phyloP scores from a whole-genome alignment of 2,113 vertebrate species.

The Cheirogaleus medius region DNA sequence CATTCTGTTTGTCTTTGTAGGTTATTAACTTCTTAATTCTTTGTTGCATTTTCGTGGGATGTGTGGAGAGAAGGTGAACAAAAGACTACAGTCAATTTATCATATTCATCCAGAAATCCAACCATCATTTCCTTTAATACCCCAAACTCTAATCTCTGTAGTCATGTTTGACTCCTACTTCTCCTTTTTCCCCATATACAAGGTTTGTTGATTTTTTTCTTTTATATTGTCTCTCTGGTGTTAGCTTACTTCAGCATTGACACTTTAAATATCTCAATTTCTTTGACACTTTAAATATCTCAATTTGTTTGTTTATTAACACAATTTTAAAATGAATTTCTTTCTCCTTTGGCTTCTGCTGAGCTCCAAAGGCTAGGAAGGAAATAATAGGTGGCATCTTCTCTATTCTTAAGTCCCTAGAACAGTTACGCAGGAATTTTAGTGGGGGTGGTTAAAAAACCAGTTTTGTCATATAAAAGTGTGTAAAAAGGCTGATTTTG shows the following conservation, averaged over 20 bases:
- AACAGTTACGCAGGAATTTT: background rate
- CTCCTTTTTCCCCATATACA: background rate
- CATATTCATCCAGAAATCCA: background rate
- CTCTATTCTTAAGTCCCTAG: background rate
- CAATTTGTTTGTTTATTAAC: slow-evolving; percentile 19
- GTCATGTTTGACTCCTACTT: background rate
- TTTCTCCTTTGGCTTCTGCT: background rate
- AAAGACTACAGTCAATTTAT: background rate
- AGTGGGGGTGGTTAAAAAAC: background rate
- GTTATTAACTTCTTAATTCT: background rate
- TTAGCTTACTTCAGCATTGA: background rate
- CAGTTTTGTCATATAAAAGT: background rate
- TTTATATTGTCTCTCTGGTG: background rate
- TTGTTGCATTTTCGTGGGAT: background rate
- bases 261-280: background rate
- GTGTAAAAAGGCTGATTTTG: background rate
- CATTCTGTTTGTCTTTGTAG: background rate
- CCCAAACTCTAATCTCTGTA: background rate
- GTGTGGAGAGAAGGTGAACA: background rate
- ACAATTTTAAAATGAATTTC: slow-evolving; percentile 20
- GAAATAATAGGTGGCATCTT: background rate
- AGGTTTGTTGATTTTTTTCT: background rate
- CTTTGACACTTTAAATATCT: background rate
- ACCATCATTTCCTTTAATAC: background rate
- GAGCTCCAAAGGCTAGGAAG: background rate